These are phyloP conservation scores for Drosophila lacertosa DNA, from an alignment of 1,140 invertebrate species.

Conservation along the genomic window DNA sequence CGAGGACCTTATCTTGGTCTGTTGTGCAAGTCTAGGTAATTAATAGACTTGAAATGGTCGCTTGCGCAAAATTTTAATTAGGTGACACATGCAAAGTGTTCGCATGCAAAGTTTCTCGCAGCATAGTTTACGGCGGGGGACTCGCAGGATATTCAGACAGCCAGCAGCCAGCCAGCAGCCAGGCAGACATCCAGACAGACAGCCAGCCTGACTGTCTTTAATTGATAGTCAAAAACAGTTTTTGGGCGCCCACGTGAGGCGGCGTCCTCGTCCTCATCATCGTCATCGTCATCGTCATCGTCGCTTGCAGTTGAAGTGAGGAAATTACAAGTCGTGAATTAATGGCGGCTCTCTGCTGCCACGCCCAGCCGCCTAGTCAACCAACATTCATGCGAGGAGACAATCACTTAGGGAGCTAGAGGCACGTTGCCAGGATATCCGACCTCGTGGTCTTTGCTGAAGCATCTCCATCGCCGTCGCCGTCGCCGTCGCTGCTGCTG, in stretches of 20 bases:
- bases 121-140: slow-evolving; percentile 9
- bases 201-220: slow-evolving; percentile 53
- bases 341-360: slow-evolving; percentile 51
- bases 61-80: slow-evolving; percentile 78
- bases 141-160: slow-evolving; percentile 6
- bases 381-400: slow-evolving; percentile 31
- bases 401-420: slow-evolving; percentile 50
- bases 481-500: background rate
- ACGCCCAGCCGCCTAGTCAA: background rate
- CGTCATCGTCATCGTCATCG: slow-evolving; percentile 12
- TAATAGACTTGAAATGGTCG: slow-evolving; percentile 81
- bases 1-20: slow-evolving; percentile 33
- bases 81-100: slow-evolving; percentile 75
- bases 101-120: slow-evolving; percentile 3
- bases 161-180: slow-evolving; percentile 9
- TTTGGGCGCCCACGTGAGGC: slow-evolving; percentile 34
- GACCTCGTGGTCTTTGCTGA: slow-evolving; percentile 57
- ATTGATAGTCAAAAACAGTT: slow-evolving; percentile 74
- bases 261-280: slow-evolving; percentile 36
- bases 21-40: slow-evolving; percentile 62
- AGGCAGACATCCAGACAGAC: background rate
- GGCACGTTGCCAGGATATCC: slow-evolving; percentile 78
- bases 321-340: slow-evolving; percentile 83
- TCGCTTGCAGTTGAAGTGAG: slow-evolving; percentile 73
- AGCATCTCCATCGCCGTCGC: slow-evolving; percentile 24